These are phyloP conservation scores for Phthorimaea operculella DNA, from an alignment of 1,140 invertebrate genomes.

Conservation along the genomic window DNA sequence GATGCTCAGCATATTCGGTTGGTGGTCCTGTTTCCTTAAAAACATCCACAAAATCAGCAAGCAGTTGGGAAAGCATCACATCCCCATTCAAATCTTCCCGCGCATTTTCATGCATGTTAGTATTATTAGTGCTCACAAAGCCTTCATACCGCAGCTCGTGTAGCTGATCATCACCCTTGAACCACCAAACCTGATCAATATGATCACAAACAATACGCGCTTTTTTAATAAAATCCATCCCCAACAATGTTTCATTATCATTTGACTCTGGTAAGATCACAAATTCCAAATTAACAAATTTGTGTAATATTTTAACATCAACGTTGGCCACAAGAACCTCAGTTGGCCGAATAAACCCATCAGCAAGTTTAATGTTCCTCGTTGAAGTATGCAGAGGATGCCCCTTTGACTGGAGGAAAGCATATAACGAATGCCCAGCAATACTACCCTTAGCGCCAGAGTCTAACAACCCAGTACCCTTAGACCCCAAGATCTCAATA, in stretches of 20 bases:
- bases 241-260: constrained; percentile 8
- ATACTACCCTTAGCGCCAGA: constrained; percentile 6
- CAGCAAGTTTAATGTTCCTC: constrained; percentile 4
- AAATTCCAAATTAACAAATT: background rate
- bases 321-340: background rate
- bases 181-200: background rate
- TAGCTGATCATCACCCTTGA: background rate
- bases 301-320: background rate
- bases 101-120: background rate
- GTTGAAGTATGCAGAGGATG: background rate
- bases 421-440: constrained; percentile 5
- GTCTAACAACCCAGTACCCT: constrained; percentile 7
- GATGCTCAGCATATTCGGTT: constrained; percentile 5
- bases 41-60: background rate
- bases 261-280: constrained; percentile 3
- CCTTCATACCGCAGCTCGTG: background rate
- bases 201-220: constrained; percentile 1
- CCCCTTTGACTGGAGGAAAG: background rate
- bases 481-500: constrained; percentile 1
- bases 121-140: background rate
- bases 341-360: background rate
- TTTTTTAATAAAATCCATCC: constrained; percentile 5
- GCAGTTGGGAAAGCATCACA: background rate
- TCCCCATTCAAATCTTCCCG: background rate
- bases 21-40: background rate